These are phyloP conservation scores for Erebia ligea DNA, from an alignment of 2,888 invertebrate genomes.

Conservation along the genomic window DNA sequence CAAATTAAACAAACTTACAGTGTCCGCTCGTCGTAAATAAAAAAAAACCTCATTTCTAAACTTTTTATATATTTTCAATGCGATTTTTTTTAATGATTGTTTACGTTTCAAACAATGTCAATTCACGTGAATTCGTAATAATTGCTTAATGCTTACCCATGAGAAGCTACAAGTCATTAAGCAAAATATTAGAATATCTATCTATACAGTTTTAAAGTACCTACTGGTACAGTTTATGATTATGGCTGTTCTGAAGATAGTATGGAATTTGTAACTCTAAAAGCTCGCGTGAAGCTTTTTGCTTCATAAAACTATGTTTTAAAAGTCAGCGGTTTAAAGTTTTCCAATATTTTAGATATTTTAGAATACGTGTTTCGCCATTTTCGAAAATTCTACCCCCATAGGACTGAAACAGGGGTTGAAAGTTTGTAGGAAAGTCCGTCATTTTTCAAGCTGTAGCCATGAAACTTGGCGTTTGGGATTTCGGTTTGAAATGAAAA, in stretches of 20 bases:
- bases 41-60: too few species aligned
- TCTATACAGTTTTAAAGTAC: constrained; percentile 6
- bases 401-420: too few species aligned
- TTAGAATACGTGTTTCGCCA: too few species aligned
- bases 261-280: constrained; percentile 25
- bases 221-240: constrained; percentile 22
- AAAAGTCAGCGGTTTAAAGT: constrained; percentile 24
- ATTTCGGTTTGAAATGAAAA: too few species aligned
- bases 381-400: too few species aligned
- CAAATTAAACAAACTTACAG: too few species aligned
- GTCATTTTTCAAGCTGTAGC: too few species aligned
- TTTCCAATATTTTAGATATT: constrained; percentile 20
- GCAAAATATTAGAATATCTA: background rate
- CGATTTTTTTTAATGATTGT: background rate
- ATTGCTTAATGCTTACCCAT: background rate
- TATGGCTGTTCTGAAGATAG: constrained; percentile 19
- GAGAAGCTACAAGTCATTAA: background rate
- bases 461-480: too few species aligned
- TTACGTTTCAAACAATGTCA: too few species aligned
- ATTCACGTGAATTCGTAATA: background rate
- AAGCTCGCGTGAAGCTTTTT: constrained; percentile 16
- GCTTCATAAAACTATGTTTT: constrained; percentile 18
- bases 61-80: background rate
- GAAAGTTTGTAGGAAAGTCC: too few species aligned
- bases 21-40: too few species aligned